Conservation (phyloP, 2,888 invertebrate genomes). For the Alsophila aescularia region DNA sequence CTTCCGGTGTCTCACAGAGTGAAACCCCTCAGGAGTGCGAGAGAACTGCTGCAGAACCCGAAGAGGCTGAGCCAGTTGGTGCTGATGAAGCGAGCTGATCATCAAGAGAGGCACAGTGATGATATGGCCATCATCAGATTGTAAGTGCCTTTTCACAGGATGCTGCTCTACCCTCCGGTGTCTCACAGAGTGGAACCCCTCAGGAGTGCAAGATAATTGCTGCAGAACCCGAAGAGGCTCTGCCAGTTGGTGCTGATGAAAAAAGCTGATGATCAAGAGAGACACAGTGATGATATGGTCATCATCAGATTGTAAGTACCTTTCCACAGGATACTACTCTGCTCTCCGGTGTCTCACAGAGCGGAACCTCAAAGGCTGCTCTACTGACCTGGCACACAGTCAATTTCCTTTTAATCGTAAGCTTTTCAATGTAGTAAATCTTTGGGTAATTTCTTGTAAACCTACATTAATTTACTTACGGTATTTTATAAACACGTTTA, state of each 20-base stretch:
- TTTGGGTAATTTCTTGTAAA: no score
- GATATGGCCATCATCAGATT: conserved; percentile 93
- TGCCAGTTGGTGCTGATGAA: conserved; percentile 90
- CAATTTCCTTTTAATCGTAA: no score
- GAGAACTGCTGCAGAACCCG: conserved; percentile 92
- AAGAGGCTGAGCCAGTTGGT: conserved; percentile 90
- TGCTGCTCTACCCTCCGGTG: conserved; percentile 62
- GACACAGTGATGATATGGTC: conserved; percentile 90
- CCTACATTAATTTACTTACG: no score
- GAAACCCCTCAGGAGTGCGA: conserved; percentile 89
- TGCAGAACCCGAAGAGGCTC: conserved; percentile 91
- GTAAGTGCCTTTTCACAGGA: conserved; percentile 78
- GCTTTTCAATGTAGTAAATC: no score
- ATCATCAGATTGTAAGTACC: conserved; percentile 89
- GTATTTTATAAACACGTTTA: no score
- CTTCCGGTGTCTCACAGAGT: no score
- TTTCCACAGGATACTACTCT: conserved; percentile 44
- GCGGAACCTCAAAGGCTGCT: conserved; percentile 86
- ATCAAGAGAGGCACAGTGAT: conserved; percentile 84
- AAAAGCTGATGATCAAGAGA: conserved; percentile 82
- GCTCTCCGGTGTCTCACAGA: conserved; percentile 51
- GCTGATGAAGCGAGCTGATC: conserved; percentile 86
- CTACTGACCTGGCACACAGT: no score
- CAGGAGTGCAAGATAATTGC: conserved; percentile 91
- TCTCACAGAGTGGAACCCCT: conserved; percentile 77